A percentile compares a stretch with the other conserved stretches of the same genome.
These are phyloP conservation scores for Eupithecia tripunctaria DNA, from an alignment of 2,888 invertebrate species.

Conservation along the genomic window DNA sequence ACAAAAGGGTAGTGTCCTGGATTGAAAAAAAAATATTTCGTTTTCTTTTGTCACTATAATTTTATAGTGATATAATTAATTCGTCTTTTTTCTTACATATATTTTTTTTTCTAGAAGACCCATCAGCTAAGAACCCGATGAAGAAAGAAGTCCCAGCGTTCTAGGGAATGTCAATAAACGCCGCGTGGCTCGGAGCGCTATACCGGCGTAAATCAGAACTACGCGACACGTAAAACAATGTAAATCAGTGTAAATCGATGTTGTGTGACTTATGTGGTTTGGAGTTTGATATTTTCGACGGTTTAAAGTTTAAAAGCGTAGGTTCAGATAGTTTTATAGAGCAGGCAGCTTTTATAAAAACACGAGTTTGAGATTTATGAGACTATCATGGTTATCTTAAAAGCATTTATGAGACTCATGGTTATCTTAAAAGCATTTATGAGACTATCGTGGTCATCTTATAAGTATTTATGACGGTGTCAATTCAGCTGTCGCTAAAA, in stretches of 20 bases:
- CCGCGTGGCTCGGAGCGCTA: conserved; percentile 30
- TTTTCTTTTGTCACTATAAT: too few relatives aligned
- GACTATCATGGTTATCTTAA: background rate
- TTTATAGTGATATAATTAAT: too few relatives aligned
- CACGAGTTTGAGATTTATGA: background rate
- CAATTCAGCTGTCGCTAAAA: too few relatives aligned
- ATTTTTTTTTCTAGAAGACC: conserved; percentile 55
- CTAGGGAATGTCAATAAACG: conserved; percentile 49
- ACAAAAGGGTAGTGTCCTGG: too few relatives aligned
- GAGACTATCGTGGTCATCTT: too few relatives aligned
- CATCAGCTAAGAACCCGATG: conserved; percentile 50
- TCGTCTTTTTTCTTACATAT: too few relatives aligned
- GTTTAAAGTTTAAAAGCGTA: background rate
- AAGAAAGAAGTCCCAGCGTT: conserved; percentile 69
- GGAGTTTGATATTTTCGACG: background rate
- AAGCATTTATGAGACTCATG: too few relatives aligned
- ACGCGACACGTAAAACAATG: background rate
- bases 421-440: background rate
- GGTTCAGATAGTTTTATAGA: background rate
- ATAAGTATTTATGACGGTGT: background rate
- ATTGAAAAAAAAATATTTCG: too few relatives aligned
- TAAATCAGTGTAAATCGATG: conserved; percentile 2
- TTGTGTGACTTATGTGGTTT: background rate
- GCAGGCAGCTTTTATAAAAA: background rate
- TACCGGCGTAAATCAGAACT: conserved; percentile 14